A percentile compares a stretch with the other conserved stretches of the same genome.
phyloP scores from a whole-genome alignment of 2,797 vertebrate species.

The Loris lydekkerianus region DNA sequence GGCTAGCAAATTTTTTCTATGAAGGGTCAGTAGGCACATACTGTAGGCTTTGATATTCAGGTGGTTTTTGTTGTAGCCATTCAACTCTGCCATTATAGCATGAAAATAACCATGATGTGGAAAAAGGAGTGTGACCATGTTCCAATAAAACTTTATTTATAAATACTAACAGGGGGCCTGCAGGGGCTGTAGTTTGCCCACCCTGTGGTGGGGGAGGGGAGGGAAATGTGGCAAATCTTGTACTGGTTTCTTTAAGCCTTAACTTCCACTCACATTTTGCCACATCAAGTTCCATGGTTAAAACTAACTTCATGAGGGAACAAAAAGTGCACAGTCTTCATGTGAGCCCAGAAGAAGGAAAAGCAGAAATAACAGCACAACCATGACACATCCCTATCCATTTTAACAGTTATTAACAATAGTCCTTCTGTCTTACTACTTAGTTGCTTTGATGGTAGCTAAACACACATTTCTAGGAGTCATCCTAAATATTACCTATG shows the following conservation, averaged over 20 bases:
- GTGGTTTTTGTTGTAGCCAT: background rate
- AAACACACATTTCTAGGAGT: slow-evolving; percentile 47
- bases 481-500: background rate
- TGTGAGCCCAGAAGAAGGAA: background rate
- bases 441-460: slow-evolving; percentile 25
- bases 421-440: background rate
- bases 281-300: background rate
- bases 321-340: background rate
- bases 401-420: background rate
- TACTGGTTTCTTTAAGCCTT: background rate
- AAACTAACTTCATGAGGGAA: background rate
- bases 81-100: background rate
- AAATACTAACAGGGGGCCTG: background rate
- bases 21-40: background rate
- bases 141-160: slow-evolving; percentile 67
- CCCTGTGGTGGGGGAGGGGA: background rate
- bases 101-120: background rate
- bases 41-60: background rate
- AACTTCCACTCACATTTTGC: background rate
- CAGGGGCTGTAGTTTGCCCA: background rate
- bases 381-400: background rate
- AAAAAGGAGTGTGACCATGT: background rate
- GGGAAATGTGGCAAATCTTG: background rate
- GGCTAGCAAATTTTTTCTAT: background rate
- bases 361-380: background rate